Evolutionary conservation across 92 coral and sea anemone species (phyloP), one percentile per base, ranked within the genome.

Genomic region (Epizoanthus scotinus): DNA sequence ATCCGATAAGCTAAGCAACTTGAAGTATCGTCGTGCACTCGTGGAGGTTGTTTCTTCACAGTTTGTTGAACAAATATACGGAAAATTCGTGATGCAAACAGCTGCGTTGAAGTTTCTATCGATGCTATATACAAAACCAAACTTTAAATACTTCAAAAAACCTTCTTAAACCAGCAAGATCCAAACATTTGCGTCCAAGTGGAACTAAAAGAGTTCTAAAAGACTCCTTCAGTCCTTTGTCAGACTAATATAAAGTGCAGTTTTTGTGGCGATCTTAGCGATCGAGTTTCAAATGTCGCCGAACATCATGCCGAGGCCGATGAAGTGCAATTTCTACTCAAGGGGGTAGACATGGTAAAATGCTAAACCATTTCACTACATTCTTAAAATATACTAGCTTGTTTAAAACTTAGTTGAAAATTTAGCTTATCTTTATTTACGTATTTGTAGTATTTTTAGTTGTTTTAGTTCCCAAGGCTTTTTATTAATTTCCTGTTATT

Each of bases 251-350:
- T 34, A 34, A 34, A 57, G n/a, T 21, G 3, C 25, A 59, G 68
- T 59, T 44, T 59, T 44, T 44, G 14, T 47, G 52, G 12, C 52
- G 52, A 47, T 47, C 52, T 31, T 31, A 4, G 36, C 36, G 36
- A 66, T 73, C 79, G 22, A 13, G 67, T 73, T 73, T 58, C 81
- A 75, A 42, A 58, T 75, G 79, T 73, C 66, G 65, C 64, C 79
- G 40, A 75, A 75, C 67, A 58, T 60, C 81, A 59, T 75, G 56
- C 69, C 81, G 81, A 75, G 67, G 81, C 70, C 36, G 70, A 34
- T 15, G 70, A 13, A 47, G 17, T 13, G 52, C 17, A 47, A 12
- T 47, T 47, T 47, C 10, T 47, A 9, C 52, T 47, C 12, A 1
- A 12, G 17, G 52, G 52, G 52, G 52, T 47, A 47, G 52, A 15